These are phyloP conservation scores for Limnephilus auricula DNA, from an alignment of 2,888 invertebrate species.

Conservation along the genomic window DNA sequence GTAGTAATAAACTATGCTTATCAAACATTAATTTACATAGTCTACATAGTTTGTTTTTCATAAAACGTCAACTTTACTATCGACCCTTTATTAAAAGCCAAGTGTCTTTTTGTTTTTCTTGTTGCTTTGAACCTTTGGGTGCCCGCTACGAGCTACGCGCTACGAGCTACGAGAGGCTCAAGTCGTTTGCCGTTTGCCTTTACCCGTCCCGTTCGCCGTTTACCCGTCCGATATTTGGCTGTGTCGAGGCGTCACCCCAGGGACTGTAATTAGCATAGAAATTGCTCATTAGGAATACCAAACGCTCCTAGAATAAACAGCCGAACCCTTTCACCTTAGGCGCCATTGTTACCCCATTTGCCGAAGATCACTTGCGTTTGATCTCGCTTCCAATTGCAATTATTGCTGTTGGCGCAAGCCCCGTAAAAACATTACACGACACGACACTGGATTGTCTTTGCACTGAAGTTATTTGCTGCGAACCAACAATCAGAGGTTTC, in stretches of 20 bases:
- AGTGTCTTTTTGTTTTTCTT: background rate
- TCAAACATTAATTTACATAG: background rate
- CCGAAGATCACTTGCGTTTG: slow-evolving; percentile 54
- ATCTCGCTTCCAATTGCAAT: slow-evolving; percentile 51
- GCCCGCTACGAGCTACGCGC: background rate
- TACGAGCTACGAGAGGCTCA: no score
- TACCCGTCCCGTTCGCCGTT: slow-evolving; percentile 22
- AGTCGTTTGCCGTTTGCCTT: background rate
- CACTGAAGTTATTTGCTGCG: background rate
- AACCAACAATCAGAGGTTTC: background rate
- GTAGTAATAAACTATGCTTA: no score
- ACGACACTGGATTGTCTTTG: background rate
- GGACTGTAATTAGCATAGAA: slow-evolving; percentile 64
- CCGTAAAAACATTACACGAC: slow-evolving; percentile 25
- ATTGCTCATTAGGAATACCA: slow-evolving; percentile 64
- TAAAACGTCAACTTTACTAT: background rate
- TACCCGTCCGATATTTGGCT: slow-evolving; percentile 50
- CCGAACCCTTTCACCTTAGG: slow-evolving; percentile 44
- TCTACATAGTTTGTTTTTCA: background rate
- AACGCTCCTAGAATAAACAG: slow-evolving; percentile 52
- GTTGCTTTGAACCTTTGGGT: background rate
- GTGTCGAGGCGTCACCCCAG: slow-evolving; percentile 51
- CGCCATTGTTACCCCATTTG: slow-evolving; percentile 39
- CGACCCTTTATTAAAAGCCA: background rate
- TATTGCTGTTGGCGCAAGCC: slow-evolving; percentile 43